Evolutionary conservation across 1,140 invertebrate genomes (phyloP).

Genomic region (Vanessa atalanta): DNA sequence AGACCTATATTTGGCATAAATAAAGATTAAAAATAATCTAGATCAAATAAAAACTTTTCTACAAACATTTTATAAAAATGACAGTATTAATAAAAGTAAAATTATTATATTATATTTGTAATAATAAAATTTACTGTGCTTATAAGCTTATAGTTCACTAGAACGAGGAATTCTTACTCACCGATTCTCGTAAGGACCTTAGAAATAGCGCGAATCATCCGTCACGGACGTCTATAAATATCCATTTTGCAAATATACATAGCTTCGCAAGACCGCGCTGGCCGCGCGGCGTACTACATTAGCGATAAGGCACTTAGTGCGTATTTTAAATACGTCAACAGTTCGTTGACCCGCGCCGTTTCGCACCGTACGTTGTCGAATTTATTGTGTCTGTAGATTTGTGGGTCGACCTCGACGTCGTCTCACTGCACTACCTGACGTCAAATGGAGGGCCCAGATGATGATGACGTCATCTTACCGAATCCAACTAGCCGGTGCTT

Average conservation of each 20-base stretch:
- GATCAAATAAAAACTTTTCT: slow-evolving; percentile 7
- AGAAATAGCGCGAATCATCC: slow-evolving; percentile 73
- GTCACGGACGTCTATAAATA: slow-evolving; percentile 76
- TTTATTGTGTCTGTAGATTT: slow-evolving; percentile 80
- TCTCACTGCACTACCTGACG: slow-evolving; percentile 61
- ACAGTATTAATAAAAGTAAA: background rate
- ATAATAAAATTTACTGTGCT: background rate
- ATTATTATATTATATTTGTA: background rate
- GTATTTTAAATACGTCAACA: slow-evolving; percentile 79
- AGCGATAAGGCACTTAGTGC: slow-evolving; percentile 77
- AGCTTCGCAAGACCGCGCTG: slow-evolving; percentile 61
- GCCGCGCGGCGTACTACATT: slow-evolving; percentile 71
- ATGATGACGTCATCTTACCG: slow-evolving; percentile 69
- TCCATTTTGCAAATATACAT: slow-evolving; percentile 75
- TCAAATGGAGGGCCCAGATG: slow-evolving; percentile 70
- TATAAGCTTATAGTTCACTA: slow-evolving; percentile 5
- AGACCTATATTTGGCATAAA: background rate
- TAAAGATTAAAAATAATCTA: slow-evolving; percentile 11
- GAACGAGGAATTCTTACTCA: slow-evolving; percentile 48
- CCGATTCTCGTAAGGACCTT: slow-evolving; percentile 63
- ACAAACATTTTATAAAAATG: background rate
- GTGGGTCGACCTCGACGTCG: slow-evolving; percentile 69
- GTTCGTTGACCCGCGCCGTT: slow-evolving; percentile 74
- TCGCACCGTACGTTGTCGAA: slow-evolving; percentile 74
- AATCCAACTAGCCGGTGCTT: slow-evolving; percentile 72